These are phyloP conservation scores for Mythimna albipuncta DNA, from an alignment of 2,888 invertebrate species.

Conservation along the genomic window DNA sequence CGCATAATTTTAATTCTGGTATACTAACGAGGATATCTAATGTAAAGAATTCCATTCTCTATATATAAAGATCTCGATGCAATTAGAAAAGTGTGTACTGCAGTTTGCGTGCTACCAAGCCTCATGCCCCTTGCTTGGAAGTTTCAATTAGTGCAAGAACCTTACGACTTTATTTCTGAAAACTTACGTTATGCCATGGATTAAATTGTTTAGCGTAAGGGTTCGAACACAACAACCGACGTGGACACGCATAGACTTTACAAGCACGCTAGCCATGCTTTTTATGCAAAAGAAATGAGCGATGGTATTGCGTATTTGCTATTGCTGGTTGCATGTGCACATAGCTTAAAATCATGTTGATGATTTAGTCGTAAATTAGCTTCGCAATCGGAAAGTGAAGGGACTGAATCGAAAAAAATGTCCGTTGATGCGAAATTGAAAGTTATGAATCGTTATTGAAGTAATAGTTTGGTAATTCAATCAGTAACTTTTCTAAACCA, in stretches of 20 bases:
- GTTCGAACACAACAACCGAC: slow-evolving; percentile 11
- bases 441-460: slow-evolving; percentile 16
- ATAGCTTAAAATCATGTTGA: slow-evolving; percentile 14
- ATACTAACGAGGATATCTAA: not conserved
- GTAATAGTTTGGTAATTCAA: not conserved
- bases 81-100: slow-evolving; percentile 46
- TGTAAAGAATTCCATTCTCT: not conserved
- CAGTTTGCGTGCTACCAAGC: slow-evolving; percentile 48
- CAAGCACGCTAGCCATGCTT: slow-evolving; percentile 28
- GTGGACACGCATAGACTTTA: slow-evolving; percentile 36
- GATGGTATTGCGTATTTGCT: slow-evolving; percentile 13
- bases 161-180: slow-evolving; percentile 53
- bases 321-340: slow-evolving; percentile 4
- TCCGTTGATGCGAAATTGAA: slow-evolving; percentile 13
- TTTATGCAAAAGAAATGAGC: slow-evolving; percentile 22
- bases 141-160: slow-evolving; percentile 59
- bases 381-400: slow-evolving; percentile 1
- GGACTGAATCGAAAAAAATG: slow-evolving; percentile 7
- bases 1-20: not conserved
- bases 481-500: not conserved
- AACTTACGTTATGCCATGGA: slow-evolving; percentile 46
- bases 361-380: not conserved
- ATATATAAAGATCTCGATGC: slow-evolving; percentile 32
- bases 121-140: slow-evolving; percentile 37
- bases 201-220: slow-evolving; percentile 46